Percentiles rank a stretch among this genome's conserved stretches.
Conservation (phyloP, 1,140 invertebrate genomes). For the Battus philenor region DNA sequence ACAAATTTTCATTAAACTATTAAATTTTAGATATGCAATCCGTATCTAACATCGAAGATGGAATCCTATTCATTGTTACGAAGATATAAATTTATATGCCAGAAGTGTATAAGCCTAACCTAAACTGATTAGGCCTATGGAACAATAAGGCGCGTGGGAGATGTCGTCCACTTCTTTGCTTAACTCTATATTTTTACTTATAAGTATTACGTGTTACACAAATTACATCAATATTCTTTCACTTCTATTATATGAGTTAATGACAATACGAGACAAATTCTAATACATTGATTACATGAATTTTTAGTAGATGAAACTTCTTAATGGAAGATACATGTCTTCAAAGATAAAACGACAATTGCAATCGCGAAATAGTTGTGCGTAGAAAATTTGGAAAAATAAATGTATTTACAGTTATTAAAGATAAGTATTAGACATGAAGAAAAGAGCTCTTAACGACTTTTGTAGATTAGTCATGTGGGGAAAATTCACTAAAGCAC, state of each 20-base stretch:
- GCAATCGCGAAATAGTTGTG: constrained; percentile 66
- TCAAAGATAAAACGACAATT: constrained; percentile 14
- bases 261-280: neutral
- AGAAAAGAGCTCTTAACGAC: constrained; percentile 37
- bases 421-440: constrained; percentile 41
- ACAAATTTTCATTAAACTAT: constrained; percentile 47
- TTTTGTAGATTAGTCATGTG: constrained; percentile 51
- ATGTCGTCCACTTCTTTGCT: neutral
- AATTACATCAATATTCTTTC: neutral
- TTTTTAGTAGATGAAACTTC: neutral
- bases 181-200: neutral
- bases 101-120: neutral
- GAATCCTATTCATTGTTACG: too few species aligned
- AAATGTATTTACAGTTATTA: constrained; percentile 46
- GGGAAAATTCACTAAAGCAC: constrained; percentile 72
- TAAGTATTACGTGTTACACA: neutral
- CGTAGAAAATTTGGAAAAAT: constrained; percentile 64
- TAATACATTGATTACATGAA: neutral
- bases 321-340: neutral
- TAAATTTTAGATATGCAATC: constrained; percentile 55
- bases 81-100: too few species aligned
- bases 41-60: constrained; percentile 55
- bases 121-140: neutral
- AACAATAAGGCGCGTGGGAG: neutral
- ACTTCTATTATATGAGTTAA: neutral